Percentiles rank a stretch among this genome's conserved stretches.
Conservation (phyloP, 2,113 vertebrate species). For the Perca schrenkii region DNA sequence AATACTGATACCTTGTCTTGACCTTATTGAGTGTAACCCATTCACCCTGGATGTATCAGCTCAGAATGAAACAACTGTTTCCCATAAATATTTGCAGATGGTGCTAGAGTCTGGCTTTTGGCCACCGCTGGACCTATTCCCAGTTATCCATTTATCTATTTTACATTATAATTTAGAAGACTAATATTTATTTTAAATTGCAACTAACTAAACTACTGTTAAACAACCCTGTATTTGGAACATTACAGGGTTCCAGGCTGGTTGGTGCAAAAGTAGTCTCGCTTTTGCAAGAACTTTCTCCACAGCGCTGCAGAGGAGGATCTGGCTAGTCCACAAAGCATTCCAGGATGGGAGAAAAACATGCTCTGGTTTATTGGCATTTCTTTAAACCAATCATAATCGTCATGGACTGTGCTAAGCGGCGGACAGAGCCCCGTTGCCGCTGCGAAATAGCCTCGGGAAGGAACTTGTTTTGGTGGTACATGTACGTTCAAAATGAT, state of each 20-base stretch:
- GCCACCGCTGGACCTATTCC: conserved; percentile 23
- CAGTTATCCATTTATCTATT: conserved; percentile 34
- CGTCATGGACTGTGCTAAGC: no score
- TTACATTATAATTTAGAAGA: conserved; percentile 20
- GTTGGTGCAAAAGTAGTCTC: no score
- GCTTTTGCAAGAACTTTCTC: no score
- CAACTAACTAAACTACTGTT: not conserved
- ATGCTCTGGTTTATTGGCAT: no score
- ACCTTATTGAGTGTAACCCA: conserved; percentile 37
- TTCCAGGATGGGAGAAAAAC: no score
- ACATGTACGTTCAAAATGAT: not conserved
- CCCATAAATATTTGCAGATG: conserved; percentile 66
- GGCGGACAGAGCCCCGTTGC: no score
- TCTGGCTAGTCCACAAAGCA: no score
- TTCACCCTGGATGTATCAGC: conserved; percentile 54
- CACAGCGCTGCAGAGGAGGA: no score
- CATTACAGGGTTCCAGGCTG: no score
- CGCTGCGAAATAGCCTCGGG: no score
- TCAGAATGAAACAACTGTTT: conserved; percentile 50
- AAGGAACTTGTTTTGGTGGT: no score
- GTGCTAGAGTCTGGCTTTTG: conserved; percentile 41
- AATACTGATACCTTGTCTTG: conserved; percentile 38
- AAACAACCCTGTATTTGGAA: not conserved
- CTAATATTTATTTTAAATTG: conserved; percentile 18
- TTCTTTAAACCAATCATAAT: no score